Evolutionary conservation across 2,888 invertebrate species (phyloP), one percentile per base, ranked within the genome.

Genomic region (Amphipoea oculea): DNA sequence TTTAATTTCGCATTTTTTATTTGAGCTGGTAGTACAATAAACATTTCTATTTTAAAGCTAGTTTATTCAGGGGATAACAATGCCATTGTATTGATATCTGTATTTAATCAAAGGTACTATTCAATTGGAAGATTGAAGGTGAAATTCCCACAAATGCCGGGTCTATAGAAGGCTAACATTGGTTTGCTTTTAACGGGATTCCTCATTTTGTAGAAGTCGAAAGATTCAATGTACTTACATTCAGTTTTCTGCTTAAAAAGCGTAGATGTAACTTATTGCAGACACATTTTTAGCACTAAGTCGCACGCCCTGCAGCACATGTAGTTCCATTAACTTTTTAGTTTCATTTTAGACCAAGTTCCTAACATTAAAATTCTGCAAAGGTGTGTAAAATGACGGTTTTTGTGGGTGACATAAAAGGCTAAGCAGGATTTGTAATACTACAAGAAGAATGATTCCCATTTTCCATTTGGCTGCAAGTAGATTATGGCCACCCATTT

Each of bases 111-210:
- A 60, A 79, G 12, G 9, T 45, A 23, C 14, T 36, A 36, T 78
- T 57, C 63, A 69, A 65, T 51, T 78, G 42, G 23, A 66, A 66
- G 60, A 79, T 60, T 71, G 54, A 71, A 79, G 42, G 14, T 60
- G n/a, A 14, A 29, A 54, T 62, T 40, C 29, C 51, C 29, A 14
- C 45, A 69, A 72, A 69, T n/a, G 23, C n/a, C n/a, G 7, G 4
- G 14, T 29, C 36, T 65, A 45, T 54, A 45, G 51, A 85, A 14
- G 23, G 60, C 42, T 73, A 40, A 60, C 85, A 73, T 69, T 60
- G 81, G 72, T 85, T 82, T 73, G 65, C 85, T 85, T 72, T 69
- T 62, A 85, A 65, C 80, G 65, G 51, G 60, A 82, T 73, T 85
- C 51, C 45, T 60, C 23, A 65, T 65, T 76, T 73, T 62, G 29